Conservation (phyloP, 2,113 vertebrate species). For the Hippocampus mohnikei region DNA sequence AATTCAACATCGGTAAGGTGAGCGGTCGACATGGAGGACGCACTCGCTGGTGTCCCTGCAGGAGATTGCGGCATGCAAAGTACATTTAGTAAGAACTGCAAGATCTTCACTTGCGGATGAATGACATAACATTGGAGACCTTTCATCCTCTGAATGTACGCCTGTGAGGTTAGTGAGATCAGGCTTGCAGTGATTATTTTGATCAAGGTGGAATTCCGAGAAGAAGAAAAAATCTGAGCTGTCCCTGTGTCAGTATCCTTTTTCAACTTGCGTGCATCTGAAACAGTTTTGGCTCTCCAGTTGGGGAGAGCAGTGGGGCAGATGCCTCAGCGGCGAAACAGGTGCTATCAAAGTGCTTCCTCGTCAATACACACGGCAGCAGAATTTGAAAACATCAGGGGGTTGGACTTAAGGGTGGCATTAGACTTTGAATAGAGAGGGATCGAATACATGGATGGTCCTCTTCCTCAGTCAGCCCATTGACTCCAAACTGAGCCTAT, state of each 20-base stretch:
- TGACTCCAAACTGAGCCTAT: conserved; percentile 75
- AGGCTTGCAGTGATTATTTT: background rate
- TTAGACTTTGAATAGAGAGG: conserved; percentile 78
- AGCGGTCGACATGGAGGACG: too few relatives aligned
- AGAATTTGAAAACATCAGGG: conserved; percentile 72
- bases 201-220: background rate
- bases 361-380: conserved; percentile 66
- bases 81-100: too few relatives aligned
- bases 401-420: conserved; percentile 54
- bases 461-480: conserved; percentile 71
- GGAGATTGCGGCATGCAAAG: too few relatives aligned
- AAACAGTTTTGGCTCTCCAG: background rate
- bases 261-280: background rate
- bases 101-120: too few relatives aligned
- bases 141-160: too few relatives aligned
- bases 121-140: too few relatives aligned
- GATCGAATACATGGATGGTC: conserved; percentile 73
- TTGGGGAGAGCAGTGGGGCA: conserved; percentile 7
- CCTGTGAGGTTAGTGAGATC: background rate
- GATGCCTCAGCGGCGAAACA: conserved; percentile 53
- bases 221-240: background rate
- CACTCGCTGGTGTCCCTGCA: too few relatives aligned
- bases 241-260: background rate
- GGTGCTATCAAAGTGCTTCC: conserved; percentile 67
- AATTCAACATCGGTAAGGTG: too few relatives aligned